Evolutionary conservation across 1,140 invertebrate genomes (phyloP).

Genomic region (Ceratosolen fusciceps): DNA sequence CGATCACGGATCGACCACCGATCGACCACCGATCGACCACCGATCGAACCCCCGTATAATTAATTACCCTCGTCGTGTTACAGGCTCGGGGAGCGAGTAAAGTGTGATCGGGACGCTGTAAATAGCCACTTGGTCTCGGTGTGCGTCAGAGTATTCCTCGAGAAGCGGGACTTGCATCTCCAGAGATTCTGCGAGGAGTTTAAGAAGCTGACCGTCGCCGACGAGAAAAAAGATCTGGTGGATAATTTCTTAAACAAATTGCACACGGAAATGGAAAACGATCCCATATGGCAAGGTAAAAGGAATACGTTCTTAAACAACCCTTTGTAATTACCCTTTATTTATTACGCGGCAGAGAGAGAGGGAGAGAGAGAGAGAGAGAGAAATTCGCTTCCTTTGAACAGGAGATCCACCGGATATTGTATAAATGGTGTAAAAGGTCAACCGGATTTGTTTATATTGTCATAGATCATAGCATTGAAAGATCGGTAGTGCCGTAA

Average conservation of each 20-base stretch:
- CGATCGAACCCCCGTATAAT: slow-evolving; percentile 35
- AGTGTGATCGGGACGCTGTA: slow-evolving; percentile 81
- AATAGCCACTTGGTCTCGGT: slow-evolving; percentile 84
- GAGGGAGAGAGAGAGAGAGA: no score
- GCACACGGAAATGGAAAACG: slow-evolving; percentile 76
- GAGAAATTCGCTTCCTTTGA: no score
- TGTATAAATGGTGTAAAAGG: no score
- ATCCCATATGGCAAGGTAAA: slow-evolving; percentile 81
- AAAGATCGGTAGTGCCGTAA: no score
- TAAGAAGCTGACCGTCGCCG: slow-evolving; percentile 79
- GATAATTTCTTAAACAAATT: slow-evolving; percentile 76
- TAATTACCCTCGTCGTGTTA: no score
- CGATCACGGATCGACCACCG: no score
- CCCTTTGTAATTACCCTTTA: no score
- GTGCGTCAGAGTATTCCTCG: slow-evolving; percentile 85
- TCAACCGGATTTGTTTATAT: no score
- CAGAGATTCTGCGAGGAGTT: slow-evolving; percentile 84
- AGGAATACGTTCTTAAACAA: no score
- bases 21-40: not conserved
- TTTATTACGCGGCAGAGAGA: no score
- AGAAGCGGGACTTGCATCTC: slow-evolving; percentile 78
- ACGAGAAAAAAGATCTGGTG: slow-evolving; percentile 86
- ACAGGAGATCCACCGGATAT: no score
- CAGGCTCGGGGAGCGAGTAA: slow-evolving; percentile 77
- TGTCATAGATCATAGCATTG: no score